Evolutionary conservation across 2,113 vertebrate species (phyloP).

Genomic region (Entelurus aequoreus): DNA sequence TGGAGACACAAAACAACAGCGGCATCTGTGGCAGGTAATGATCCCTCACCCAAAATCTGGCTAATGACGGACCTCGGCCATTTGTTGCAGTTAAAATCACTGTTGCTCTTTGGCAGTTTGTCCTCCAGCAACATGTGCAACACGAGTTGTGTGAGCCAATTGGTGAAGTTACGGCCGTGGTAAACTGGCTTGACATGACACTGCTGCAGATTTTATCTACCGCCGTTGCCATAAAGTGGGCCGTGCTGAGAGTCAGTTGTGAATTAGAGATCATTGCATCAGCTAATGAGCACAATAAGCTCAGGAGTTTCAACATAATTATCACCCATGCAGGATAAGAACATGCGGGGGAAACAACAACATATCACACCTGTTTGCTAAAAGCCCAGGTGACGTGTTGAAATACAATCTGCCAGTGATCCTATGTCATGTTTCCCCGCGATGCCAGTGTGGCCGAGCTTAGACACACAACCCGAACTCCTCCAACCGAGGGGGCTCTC

Average conservation of each 20-base stretch:
- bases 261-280: conserved; percentile 19
- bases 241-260: conserved; percentile 31
- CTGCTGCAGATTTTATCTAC: conserved; percentile 47
- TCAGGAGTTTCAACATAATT: conserved; percentile 7
- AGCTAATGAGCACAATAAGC: conserved; percentile 24
- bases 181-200: conserved; percentile 38
- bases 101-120: conserved; percentile 56
- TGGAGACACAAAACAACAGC: conserved; percentile 56
- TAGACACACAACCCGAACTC: conserved; percentile 25
- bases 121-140: conserved; percentile 58
- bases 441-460: conserved; percentile 25
- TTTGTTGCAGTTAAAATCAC: conserved; percentile 70
- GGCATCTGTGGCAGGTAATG: conserved; percentile 71
- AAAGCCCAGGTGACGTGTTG: conserved; percentile 29
- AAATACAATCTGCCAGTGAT: conserved; percentile 42
- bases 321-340: conserved; percentile 12
- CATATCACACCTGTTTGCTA: conserved; percentile 9
- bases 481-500: conserved; percentile 31
- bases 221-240: conserved; percentile 38
- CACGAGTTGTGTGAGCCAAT: conserved; percentile 28
- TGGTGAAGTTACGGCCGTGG: conserved; percentile 33
- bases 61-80: conserved; percentile 58
- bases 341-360: conserved; percentile 11
- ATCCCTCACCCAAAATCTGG: conserved; percentile 58
- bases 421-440: conserved; percentile 49